phyloP scores from a whole-genome alignment of 2,888 invertebrate genomes.

The Lobophora halterata region DNA sequence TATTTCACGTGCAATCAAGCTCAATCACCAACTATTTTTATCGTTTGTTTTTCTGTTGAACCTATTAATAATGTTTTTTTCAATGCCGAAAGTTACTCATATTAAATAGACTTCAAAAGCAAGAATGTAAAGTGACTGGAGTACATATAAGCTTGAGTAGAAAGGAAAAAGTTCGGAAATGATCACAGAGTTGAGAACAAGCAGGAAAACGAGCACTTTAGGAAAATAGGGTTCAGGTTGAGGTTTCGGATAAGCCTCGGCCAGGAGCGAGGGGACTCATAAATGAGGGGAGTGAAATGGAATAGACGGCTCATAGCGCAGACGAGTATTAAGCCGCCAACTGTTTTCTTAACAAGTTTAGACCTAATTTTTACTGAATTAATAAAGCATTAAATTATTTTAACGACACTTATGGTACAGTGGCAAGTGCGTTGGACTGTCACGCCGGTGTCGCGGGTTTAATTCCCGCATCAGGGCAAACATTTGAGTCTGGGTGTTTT shows the following conservation, averaged over 20 bases:
- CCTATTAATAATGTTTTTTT: too few species aligned
- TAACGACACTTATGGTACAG: too few species aligned
- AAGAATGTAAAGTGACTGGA: conserved; percentile 29
- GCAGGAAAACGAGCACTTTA: conserved; percentile 51
- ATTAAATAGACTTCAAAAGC: conserved; percentile 19
- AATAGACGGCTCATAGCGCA: conserved; percentile 40
- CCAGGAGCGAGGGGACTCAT: conserved; percentile 30
- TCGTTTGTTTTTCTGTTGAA: conserved; percentile 4
- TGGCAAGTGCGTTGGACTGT: too few species aligned
- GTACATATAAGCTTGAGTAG: conserved; percentile 36
- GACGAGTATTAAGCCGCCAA: conserved; percentile 42
- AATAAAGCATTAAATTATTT: conserved; percentile 19
- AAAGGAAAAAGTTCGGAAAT: conserved; percentile 43
- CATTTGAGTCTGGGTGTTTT: too few species aligned
- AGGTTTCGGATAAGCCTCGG: conserved; percentile 36
- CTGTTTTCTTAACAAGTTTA: conserved; percentile 49
- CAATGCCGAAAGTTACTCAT: conserved; percentile 1
- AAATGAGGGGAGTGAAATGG: conserved; percentile 44
- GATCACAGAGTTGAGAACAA: conserved; percentile 46
- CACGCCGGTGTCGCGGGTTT: too few species aligned
- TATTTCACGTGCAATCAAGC: conserved; percentile 6
- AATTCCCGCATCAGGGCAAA: too few species aligned
- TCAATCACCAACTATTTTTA: conserved; percentile 3
- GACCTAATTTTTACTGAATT: conserved; percentile 38
- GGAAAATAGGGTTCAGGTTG: conserved; percentile 52